Conservation (phyloP, 2,888 invertebrate species). For the Piscicola geometra region DNA sequence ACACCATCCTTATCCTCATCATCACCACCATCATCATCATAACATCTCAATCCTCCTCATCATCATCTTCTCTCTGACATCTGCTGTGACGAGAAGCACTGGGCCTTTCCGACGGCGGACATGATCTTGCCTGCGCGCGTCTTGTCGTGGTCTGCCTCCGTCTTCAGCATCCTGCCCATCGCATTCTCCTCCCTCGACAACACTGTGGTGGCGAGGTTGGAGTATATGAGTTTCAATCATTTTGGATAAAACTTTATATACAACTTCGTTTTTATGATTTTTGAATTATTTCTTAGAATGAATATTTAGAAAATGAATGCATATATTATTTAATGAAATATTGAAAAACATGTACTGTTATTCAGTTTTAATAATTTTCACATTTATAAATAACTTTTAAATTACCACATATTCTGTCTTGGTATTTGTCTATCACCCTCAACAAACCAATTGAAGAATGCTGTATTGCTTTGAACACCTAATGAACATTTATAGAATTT, state of each 20-base stretch:
- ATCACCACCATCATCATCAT: too few relatives aligned
- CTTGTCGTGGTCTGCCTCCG: constrained; percentile 80
- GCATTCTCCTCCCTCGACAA: constrained; percentile 92
- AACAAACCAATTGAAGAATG: constrained; percentile 81
- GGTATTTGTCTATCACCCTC: constrained; percentile 83
- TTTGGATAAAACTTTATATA: too few relatives aligned
- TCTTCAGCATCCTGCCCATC: constrained; percentile 87
- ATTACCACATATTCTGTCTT: constrained; percentile 77
- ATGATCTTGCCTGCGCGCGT: constrained; percentile 79
- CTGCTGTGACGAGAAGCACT: constrained; percentile 85
- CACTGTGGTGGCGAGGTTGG: constrained; percentile 57
- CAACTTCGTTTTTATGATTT: too few relatives aligned
- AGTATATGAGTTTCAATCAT: too few relatives aligned
- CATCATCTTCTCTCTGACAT: constrained; percentile 55
- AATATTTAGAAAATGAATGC: too few relatives aligned
- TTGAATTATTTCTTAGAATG: too few relatives aligned
- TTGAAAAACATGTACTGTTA: too few relatives aligned
- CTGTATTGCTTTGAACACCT: constrained; percentile 67
- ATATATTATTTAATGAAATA: too few relatives aligned
- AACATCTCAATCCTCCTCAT: background rate
- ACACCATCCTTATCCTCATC: too few relatives aligned
- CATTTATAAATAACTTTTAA: too few relatives aligned
- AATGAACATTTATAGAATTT: background rate
- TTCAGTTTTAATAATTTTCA: too few relatives aligned
- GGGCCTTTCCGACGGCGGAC: constrained; percentile 76